A percentile compares a stretch with the other conserved stretches of the same genome.
Evolutionary conservation across 1,140 invertebrate genomes (phyloP).

Genomic region (Hestina assimilis): DNA sequence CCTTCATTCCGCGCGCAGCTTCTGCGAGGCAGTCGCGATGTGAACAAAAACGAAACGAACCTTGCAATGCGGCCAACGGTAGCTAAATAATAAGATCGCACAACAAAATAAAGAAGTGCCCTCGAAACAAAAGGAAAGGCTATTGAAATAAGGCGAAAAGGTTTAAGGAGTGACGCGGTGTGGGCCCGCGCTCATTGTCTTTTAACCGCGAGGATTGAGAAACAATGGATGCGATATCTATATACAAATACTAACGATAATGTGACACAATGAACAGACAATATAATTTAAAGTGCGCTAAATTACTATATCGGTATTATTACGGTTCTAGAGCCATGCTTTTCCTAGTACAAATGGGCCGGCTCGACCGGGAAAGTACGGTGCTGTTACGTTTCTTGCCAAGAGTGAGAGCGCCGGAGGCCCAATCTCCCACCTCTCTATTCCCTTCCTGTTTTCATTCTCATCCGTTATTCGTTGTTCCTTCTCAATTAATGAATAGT

Average conservation of each 20-base stretch:
- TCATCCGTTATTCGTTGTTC: no score
- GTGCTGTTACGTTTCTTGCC: no score
- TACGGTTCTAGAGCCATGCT: no score
- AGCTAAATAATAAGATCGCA: constrained; percentile 77
- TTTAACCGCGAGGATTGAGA: constrained; percentile 23
- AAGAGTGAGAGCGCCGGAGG: no score
- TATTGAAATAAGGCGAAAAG: constrained; percentile 75
- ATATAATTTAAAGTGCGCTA: not conserved
- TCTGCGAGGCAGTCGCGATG: constrained; percentile 44
- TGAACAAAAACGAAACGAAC: constrained; percentile 66
- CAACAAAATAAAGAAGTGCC: constrained; percentile 75
- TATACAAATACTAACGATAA: not conserved
- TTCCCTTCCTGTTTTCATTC: no score
- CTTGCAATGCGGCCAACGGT: constrained; percentile 64
- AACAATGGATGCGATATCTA: constrained; percentile 41
- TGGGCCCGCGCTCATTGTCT: constrained; percentile 70
- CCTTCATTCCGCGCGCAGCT: constrained; percentile 67
- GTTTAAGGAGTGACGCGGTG: constrained; percentile 72
- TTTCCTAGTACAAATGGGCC: no score
- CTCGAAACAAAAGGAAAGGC: constrained; percentile 72
- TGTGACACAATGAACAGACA: not conserved
- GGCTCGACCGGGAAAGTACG: no score
- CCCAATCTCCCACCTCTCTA: no score
- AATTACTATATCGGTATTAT: no score
- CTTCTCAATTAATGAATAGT: no score